Percentiles rank a stretch among this genome's conserved stretches.
phyloP scores from a whole-genome alignment of 2,888 invertebrate species.

The Stramonita haemastoma region DNA sequence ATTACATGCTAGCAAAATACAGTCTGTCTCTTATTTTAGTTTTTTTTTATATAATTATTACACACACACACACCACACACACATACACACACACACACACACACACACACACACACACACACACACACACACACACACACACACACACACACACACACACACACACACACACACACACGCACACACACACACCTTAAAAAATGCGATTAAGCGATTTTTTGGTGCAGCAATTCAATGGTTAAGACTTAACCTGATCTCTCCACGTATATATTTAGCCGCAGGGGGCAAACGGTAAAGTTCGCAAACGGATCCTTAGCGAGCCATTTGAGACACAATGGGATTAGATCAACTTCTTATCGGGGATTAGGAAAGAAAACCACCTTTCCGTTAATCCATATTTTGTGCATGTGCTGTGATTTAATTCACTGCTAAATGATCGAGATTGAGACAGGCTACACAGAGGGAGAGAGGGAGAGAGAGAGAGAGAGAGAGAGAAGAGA shows the following conservation, averaged over 20 bases:
- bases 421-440: too few relatives aligned
- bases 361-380: not conserved
- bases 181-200: not conserved
- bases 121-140: too few relatives aligned
- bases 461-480: too few relatives aligned
- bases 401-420: too few relatives aligned
- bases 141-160: not conserved
- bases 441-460: too few relatives aligned
- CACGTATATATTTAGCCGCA: not conserved
- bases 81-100: too few relatives aligned
- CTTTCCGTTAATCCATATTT: too few relatives aligned
- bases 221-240: not conserved
- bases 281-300: slow-evolving; percentile 26
- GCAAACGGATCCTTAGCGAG: slow-evolving; percentile 18
- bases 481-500: not conserved
- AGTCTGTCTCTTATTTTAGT: too few relatives aligned
- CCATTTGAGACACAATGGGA: slow-evolving; percentile 7
- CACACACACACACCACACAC: too few relatives aligned
- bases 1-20: too few relatives aligned
- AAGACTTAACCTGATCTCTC: not conserved
- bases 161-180: not conserved
- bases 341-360: not conserved
- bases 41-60: too few relatives aligned
- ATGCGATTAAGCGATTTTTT: not conserved
- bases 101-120: too few relatives aligned